Percentiles rank a stretch among this genome's conserved stretches.
These are phyloP conservation scores for Liolophura sinensis DNA, from an alignment of 1,140 invertebrate species.

Conservation along the genomic window DNA sequence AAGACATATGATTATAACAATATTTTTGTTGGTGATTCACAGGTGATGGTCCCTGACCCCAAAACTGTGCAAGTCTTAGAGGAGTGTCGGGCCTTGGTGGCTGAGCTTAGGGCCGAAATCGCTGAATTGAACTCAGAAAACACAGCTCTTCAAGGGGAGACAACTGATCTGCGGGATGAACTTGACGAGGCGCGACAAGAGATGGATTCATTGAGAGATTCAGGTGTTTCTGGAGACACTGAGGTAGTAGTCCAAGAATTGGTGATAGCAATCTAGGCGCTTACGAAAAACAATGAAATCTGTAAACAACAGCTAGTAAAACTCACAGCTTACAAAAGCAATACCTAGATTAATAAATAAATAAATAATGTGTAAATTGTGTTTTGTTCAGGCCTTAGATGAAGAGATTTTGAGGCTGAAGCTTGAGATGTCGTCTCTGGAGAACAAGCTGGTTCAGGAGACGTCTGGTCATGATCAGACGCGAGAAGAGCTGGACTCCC, in stretches of 20 bases:
- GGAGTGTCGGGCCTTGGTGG: constrained; percentile 28
- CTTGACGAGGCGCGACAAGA: background rate
- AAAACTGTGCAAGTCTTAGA: constrained; percentile 32
- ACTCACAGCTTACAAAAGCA: too few relatives aligned
- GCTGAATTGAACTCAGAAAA: constrained; percentile 32
- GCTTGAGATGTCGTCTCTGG: constrained; percentile 27
- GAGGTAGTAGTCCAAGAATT: background rate
- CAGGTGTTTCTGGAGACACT: background rate
- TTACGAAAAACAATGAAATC: too few relatives aligned
- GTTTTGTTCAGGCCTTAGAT: constrained; percentile 25
- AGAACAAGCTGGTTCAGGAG: constrained; percentile 38
- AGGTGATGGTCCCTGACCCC: constrained; percentile 49
- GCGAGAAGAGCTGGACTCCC: constrained; percentile 40
- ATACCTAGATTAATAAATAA: too few relatives aligned
- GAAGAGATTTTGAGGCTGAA: constrained; percentile 31
- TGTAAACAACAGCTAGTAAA: too few relatives aligned
- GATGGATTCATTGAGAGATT: background rate
- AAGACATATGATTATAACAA: too few relatives aligned
- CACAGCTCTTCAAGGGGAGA: constrained; percentile 25
- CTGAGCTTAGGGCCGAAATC: constrained; percentile 25
- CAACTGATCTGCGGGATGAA: constrained; percentile 32
- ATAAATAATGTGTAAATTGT: too few relatives aligned
- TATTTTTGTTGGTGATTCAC: constrained; percentile 5
- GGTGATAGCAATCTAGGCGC: too few relatives aligned
- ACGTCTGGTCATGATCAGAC: constrained; percentile 39